Evolutionary conservation across 64 coral and sea anemone genomes (phyloP), one percentile per base, ranked within the genome.

Genomic region (Montipora capricornis): DNA sequence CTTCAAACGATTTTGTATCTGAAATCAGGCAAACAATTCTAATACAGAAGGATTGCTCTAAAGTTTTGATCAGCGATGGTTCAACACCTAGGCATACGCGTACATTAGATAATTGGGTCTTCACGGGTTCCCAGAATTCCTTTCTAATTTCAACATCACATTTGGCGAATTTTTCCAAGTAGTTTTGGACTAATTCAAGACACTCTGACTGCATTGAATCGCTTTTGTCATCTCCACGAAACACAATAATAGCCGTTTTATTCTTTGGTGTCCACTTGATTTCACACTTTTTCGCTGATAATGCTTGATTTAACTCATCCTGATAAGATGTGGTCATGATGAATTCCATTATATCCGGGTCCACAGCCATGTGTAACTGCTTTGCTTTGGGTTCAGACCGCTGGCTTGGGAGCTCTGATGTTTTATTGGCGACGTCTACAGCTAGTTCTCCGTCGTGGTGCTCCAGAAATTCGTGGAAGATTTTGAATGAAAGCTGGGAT

Each of bases 341-440:
- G 79, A 55, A 84, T 62, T 89, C 87, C 92, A 94, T 94, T 62
- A 76, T 81, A 46, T 94, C 86, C 48, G 92, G n/a, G 53, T 94
- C 93, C 19, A 94, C 93, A 44, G 20, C 37, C 71, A 90, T 85
- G 16, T 80, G 76, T 13, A 90, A 46, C 55, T 94, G 73, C 73
- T 37, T 1, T 37, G 22, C 73, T 47, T 50, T 20, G 4, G 70
- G 11, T 44, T 60, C 13, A 20, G 14, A 20, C 16, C 17, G 62
- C 82, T 71, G 17, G 6, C 46, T 69, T 15, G 19, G 62, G 19
- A 4, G 59, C 1, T 64, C 5, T 17, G 5, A 12, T 12, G 11
- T 11, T 16, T 64, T 49, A 11, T 70, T 5, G 44, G 44, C 29
- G 8, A 16, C 46, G 6, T 47, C 47, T 85, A 6, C 44, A 10